Evolutionary conservation across 2,888 invertebrate genomes (phyloP), one percentile per base, ranked within the genome.

Genomic region (Brachyptera risi): DNA sequence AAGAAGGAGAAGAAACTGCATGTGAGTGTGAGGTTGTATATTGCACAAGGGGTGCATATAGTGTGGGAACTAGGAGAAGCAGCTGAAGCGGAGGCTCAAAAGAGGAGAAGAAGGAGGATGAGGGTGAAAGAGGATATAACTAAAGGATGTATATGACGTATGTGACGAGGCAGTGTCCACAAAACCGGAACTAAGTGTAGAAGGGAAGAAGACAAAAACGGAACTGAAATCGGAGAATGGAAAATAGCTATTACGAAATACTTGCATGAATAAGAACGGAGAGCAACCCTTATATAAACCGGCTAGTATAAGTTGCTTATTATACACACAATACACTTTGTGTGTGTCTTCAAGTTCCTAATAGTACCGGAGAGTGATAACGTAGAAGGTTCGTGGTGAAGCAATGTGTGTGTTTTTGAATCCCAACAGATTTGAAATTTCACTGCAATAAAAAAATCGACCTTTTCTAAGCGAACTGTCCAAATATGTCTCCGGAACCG

Each of bases 41-140:
- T 47, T 17, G 42, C 47, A 47, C n/a, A n/a, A 31, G 51, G 54
- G 54, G 54, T 4, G 54, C 37, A n/a, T 11, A 27, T 11, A 27
- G 27, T 54, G 54, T 54, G 54, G 54, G 54, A 54, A 54, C 35
- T 21, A n/a, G n/a, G 1, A 2, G 21, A 23, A 37, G 54, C 54
- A 54, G 54, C 54, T 54, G 54, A 51, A 3, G 51, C n/a, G 19
- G 15, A 15, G 35, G 1, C 17, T 35, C 35, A 51, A 35, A 51
- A 27, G 21, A 27, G 31, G 31, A 17, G 23, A 21, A 47, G 51
- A 51, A 51, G 51, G 51, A 51, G 51, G 26, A 31, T 51, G 51
- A 54, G 54, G 37, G 37, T 35, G 54, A 37, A 54, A 37, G 54
- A 54, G 54, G 54, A 54, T 51, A 51, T 51, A 51, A 51, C 51